Base-by-base conservation (phyloP, 2,888 invertebrate species). In the Tetanocera ferruginea region DNA sequence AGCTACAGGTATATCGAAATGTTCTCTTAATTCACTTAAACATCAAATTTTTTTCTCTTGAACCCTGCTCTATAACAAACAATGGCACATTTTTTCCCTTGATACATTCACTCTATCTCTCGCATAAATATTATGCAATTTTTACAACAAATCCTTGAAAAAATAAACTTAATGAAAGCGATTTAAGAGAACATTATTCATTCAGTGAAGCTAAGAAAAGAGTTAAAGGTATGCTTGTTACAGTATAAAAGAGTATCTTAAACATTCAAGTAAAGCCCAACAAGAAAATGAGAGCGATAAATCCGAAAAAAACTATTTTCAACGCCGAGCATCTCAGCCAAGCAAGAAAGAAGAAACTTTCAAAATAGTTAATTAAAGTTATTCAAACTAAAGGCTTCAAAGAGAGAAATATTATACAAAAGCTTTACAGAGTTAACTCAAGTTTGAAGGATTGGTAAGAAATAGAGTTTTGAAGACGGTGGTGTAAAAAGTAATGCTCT, bases 371-470 rank as follows among this genome's bases (percentile, higher is more conserved):
- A 11, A 43, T 11, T 11, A 6, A 43, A 43, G 4, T 43, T 11
- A 2, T 14, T 43, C 43, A 34, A 66, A 66, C 9, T 34, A 5
- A 19, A 66, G 37, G 19, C 17, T 64, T 31, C 62, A 6, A n/a
- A 19, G 11, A 55, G n/a, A 34, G 57, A 88, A 86, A 86, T 85
- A 86, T 88, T 86, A 85, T 87, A 88, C 88, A 87, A 88, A 87
- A 87, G 87, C 78, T 60, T 78, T 76, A 79, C 62, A 80, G 77
- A 77, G 78, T 76, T 76, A 77, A 60, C 72, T 72, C 19, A 57
- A 43, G 28, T 60, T 60, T 78, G 11, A 79, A 77, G 77, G 76
- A 69, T 69, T 77, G n/a, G n/a, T 71, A 79, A 77, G 77, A n/a
- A n/a, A n/a, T n/a, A n/a, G n/a, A n/a, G n/a, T n/a, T 72, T 75